Base-by-base conservation (phyloP, 2,888 invertebrate species). In the Dryococelus australis region DNA sequence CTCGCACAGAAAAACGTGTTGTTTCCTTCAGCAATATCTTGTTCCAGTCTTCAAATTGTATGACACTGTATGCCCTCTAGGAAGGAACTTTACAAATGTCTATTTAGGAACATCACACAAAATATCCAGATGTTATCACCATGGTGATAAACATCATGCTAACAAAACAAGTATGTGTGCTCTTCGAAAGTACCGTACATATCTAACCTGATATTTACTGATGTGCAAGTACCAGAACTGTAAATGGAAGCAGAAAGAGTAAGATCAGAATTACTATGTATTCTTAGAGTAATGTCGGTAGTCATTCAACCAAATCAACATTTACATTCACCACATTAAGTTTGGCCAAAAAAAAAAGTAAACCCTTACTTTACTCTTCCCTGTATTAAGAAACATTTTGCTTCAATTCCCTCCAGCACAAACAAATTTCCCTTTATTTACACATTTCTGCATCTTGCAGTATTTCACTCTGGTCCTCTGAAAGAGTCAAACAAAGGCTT, bases 81-180 rank as follows among this genome's bases (percentile, higher is more conserved):
- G n/a, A 65, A 65, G 65, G 65, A 65, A 65, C 65, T 65, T 65
- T 20, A 65, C 65, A 65, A 65, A 65, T 65, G 65, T 65, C 65
- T 65, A 20, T 65, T 65, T 65, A 65, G 65, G 65, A 65, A 65
- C 65, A 65, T 65, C 65, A 65, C 65, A 65, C 20, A 65, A 65
- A 65, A 65, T n/a, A 65, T 65, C 65, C 65, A 65, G 65, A 24
- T 65, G 65, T 65, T 35, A 65, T 24, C 65, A 65, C 16, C n/a
- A 65, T 20, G 8, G 20, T 1, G 24, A 65, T n/a, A 65, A 65
- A 65, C 20, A 65, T 9, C 65, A 65, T n/a, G 65, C 6, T n/a
- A 65, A 20, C 65, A 65, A 51, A 51, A 65, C 65, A 65, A 65
- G 16, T 65, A n/a, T 65, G 20, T 24, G n/a, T 65, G n/a, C 65